Evolutionary conservation across 2,797 vertebrate genomes (phyloP).

Genomic region (Pygocentrus nattereri): DNA sequence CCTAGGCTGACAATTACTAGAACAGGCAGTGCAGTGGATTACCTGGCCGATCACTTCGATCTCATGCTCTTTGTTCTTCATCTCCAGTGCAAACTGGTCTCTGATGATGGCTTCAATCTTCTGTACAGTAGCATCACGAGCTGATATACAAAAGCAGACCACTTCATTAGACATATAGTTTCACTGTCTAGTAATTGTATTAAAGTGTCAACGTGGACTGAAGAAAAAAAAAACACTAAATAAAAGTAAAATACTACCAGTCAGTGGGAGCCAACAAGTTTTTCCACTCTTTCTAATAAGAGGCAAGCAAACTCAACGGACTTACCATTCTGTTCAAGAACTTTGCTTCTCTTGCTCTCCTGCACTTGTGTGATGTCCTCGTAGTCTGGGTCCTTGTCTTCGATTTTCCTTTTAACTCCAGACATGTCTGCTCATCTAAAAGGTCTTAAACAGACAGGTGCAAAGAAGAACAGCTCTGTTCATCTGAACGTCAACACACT

Average conservation of each 20-base stretch:
- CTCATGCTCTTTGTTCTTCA: conserved; percentile 99
- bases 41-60: conserved; percentile 99
- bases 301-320: background rate
- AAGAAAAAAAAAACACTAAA: background rate
- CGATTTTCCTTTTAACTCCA: conserved; percentile 93
- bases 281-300: background rate
- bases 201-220: background rate
- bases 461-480: background rate
- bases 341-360: conserved; percentile 91
- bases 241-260: background rate
- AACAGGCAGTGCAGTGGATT: conserved; percentile 41
- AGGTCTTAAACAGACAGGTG: background rate
- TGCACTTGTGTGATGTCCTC: conserved; percentile 89
- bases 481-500: background rate
- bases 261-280: background rate
- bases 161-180: background rate
- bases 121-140: conserved; percentile 92
- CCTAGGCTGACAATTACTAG: background rate
- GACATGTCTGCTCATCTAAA: conserved; percentile 82
- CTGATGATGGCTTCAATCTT: conserved; percentile 97
- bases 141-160: conserved; percentile 68
- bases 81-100: conserved; percentile 95
- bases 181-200: too few relatives aligned
- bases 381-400: conserved; percentile 95
- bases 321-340: conserved; percentile 90